Evolutionary conservation across 2,113 vertebrate species (phyloP), one percentile per base, ranked within the genome.

Genomic region (Sarotherodon lohbergeri): DNA sequence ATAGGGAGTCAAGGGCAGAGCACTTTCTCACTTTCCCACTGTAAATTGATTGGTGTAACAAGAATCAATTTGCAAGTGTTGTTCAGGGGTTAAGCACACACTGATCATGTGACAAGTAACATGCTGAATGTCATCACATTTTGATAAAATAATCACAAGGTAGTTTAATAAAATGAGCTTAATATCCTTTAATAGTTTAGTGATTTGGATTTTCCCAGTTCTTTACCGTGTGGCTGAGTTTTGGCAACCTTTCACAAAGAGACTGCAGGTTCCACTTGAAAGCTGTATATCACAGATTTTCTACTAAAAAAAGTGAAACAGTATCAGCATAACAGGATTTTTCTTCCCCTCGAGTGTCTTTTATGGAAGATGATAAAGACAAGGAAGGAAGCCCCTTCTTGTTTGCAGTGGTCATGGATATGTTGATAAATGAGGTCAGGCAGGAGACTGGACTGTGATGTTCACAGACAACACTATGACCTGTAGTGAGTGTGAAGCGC

Each of bases 371-470:
- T 19, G 6, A 17, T 6, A 29, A 27, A 19, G 13, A 54, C 29
- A 41, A 27, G 27, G 27, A 27, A 88, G 83, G 85, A 91, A 92
- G 48, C 93, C 86, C 86, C 79, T 46, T 73, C 41, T 11, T 73
- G 22, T 17, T 73, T 73, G 24, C 41, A 73, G 22, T 73, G 41
- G 9, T 27, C 22, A 48, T 76, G 24, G 9, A 24, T 43, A 71
- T 43, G 36, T 24, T 9, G n/a, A 24, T 41, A 71, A 14, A 71
- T 71, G 4, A 71, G 36, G 12, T 71, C 12, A 71, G 7, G 14
- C 68, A 73, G 22, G 41, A 48, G 68, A 46, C 3, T 48, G 14
- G 68, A 7, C 68, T 27, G n/a, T 73, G 13, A 73, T 46, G 22
- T 73, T 29, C 1, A 0, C 14, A 11, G 68, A 76, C 24, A 46